These are phyloP conservation scores for Pollenia labialis DNA, from an alignment of 2,888 invertebrate genomes.

Conservation along the genomic window DNA sequence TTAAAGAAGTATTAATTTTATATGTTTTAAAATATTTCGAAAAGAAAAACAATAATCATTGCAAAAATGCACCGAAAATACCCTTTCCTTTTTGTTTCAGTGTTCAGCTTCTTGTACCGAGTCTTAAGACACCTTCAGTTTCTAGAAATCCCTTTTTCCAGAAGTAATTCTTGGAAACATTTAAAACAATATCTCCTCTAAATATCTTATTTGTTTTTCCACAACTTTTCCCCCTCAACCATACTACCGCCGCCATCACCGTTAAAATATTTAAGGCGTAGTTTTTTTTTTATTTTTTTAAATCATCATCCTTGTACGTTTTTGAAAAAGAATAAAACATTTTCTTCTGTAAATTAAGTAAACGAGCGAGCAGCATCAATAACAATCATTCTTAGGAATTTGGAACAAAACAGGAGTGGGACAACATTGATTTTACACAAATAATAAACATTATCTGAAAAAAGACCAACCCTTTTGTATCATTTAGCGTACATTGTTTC, in stretches of 20 bases:
- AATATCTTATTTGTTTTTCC: conserved; percentile 38
- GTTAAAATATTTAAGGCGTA: conserved; percentile 10
- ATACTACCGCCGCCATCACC: neutral
- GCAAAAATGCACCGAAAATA: conserved; percentile 1
- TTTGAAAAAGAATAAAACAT: conserved; percentile 71
- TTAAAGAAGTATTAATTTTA: conserved; percentile 20
- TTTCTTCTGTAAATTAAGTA: conserved; percentile 69
- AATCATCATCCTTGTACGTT: conserved; percentile 57
- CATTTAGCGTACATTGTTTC: too few species aligned
- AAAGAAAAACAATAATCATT: conserved; percentile 39
- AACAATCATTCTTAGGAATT: conserved; percentile 46
- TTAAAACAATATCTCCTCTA: conserved; percentile 47
- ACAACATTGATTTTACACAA: conserved; percentile 29
- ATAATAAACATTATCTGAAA: neutral
- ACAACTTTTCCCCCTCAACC: conserved; percentile 7
- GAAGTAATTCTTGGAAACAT: conserved; percentile 56
- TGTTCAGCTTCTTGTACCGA: neutral
- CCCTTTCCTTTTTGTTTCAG: conserved; percentile 2
- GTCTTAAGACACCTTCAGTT: conserved; percentile 17
- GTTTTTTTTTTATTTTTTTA: conserved; percentile 18
- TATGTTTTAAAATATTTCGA: conserved; percentile 14
- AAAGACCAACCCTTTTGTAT: too few species aligned
- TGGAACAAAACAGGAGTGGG: conserved; percentile 32
- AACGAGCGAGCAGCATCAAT: conserved; percentile 64
- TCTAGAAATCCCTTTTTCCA: neutral